These are phyloP conservation scores for Ophraella communa DNA, from an alignment of 2,888 invertebrate genomes.

Conservation along the genomic window DNA sequence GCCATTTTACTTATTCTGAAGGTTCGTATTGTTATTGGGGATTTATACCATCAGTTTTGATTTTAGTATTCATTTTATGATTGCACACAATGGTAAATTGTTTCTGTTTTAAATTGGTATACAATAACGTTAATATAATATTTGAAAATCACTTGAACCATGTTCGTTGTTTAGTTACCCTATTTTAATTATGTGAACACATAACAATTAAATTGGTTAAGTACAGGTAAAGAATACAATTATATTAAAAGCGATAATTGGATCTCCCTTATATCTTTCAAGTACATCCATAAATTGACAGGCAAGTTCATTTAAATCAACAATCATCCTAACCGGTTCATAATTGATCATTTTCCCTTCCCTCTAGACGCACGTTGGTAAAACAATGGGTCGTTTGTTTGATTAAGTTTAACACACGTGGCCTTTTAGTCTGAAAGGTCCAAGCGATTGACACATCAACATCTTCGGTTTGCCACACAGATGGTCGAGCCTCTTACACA, in stretches of 20 bases:
- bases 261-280: constrained; percentile 3
- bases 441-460: constrained; percentile 31
- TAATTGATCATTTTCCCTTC: constrained; percentile 6
- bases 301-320: constrained; percentile 18
- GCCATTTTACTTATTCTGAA: too few relatives aligned
- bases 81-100: not conserved
- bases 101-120: not conserved
- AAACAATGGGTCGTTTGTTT: constrained; percentile 31
- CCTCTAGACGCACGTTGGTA: constrained; percentile 11
- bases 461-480: constrained; percentile 31
- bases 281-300: constrained; percentile 17
- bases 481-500: constrained; percentile 35
- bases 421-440: constrained; percentile 25
- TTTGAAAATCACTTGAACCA: not conserved
- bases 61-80: not conserved
- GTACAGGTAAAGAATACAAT: constrained; percentile 7
- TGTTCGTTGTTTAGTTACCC: not conserved
- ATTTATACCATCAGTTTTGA: not conserved
- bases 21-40: not conserved
- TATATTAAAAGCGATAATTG: constrained; percentile 11
- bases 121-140: not conserved
- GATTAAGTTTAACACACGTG: constrained; percentile 30
- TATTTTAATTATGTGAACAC: not conserved
- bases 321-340: constrained; percentile 9
- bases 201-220: not conserved